phyloP scores from a whole-genome alignment of 2,888 invertebrate species.

The Agrotis segetum region DNA sequence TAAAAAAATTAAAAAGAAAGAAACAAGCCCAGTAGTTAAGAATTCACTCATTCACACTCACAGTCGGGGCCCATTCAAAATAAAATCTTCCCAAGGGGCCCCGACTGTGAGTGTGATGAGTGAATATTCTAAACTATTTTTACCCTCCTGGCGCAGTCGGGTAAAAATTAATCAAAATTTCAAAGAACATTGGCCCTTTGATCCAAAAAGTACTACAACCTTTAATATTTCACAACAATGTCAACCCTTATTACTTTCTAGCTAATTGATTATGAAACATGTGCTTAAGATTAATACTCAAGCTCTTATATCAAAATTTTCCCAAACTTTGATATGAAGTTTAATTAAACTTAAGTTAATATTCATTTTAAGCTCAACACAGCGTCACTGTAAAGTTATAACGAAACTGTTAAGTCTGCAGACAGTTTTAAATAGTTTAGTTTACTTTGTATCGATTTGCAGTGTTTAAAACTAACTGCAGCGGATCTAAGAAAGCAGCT shows the following conservation, averaged over 20 bases:
- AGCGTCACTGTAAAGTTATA: conserved; percentile 3
- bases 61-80: too few species aligned
- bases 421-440: conserved; percentile 23
- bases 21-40: too few species aligned
- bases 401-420: conserved; percentile 1
- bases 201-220: not conserved
- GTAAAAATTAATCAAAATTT: conserved; percentile 7
- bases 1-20: too few species aligned
- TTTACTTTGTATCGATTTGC: conserved; percentile 8
- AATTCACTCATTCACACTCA: too few species aligned
- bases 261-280: conserved; percentile 5
- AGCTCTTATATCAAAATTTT: not conserved
- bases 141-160: too few species aligned
- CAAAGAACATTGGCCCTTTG: not conserved
- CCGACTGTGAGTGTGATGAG: too few species aligned
- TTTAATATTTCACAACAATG: conserved; percentile 6
- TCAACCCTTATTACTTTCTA: not conserved
- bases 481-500: too few species aligned
- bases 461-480: not conserved
- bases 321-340: conserved; percentile 23
- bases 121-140: too few species aligned
- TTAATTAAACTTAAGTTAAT: conserved; percentile 25
- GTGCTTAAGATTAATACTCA: conserved; percentile 25
- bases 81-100: too few species aligned
- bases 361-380: conserved; percentile 17